A percentile compares a stretch with the other conserved stretches of the same genome.
These are phyloP conservation scores for Diacarnus erythraeanus DNA, from an alignment of 37 sponge, comb jelly and placozoan genomes.

Conservation along the genomic window DNA sequence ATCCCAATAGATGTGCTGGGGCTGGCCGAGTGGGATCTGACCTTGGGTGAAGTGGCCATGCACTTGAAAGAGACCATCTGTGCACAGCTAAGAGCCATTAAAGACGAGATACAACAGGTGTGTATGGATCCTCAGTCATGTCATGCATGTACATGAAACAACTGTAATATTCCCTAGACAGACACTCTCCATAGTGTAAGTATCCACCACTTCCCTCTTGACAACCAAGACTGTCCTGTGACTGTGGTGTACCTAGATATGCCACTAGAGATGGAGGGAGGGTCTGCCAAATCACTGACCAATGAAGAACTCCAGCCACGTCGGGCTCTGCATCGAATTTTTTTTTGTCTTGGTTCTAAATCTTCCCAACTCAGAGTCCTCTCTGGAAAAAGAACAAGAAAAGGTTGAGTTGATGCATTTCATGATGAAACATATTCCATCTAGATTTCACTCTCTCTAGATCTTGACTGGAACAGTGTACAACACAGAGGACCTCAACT, in stretches of 20 bases:
- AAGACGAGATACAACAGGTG: conserved; percentile 12
- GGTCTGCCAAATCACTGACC: neutral
- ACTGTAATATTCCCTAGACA: neutral
- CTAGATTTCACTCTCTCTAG: conserved; percentile 1
- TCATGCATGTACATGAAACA: too few species aligned
- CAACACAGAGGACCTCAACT: neutral
- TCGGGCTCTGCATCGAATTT: neutral
- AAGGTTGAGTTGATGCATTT: neutral
- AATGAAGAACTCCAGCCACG: conserved; percentile 18
- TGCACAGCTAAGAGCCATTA: conserved; percentile 21
- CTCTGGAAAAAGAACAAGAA: neutral
- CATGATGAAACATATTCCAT: neutral
- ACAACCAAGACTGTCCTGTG: conserved; percentile 46
- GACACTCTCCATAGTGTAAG: conserved; percentile 19
- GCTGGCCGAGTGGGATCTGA: neutral
- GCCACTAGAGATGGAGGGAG: neutral
- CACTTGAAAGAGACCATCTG: conserved; percentile 16
- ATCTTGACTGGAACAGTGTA: neutral
- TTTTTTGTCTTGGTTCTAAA: conserved; percentile 19
- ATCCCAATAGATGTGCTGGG: conserved; percentile 32
- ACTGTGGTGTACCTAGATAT: conserved; percentile 50
- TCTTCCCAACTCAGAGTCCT: conserved; percentile 28
- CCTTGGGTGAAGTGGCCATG: neutral
- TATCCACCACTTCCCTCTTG: conserved; percentile 32
- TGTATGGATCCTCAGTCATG: too few species aligned